These are phyloP conservation scores for Sebastes glaucus DNA, from an alignment of 2,797 vertebrate species.

Conservation along the genomic window DNA sequence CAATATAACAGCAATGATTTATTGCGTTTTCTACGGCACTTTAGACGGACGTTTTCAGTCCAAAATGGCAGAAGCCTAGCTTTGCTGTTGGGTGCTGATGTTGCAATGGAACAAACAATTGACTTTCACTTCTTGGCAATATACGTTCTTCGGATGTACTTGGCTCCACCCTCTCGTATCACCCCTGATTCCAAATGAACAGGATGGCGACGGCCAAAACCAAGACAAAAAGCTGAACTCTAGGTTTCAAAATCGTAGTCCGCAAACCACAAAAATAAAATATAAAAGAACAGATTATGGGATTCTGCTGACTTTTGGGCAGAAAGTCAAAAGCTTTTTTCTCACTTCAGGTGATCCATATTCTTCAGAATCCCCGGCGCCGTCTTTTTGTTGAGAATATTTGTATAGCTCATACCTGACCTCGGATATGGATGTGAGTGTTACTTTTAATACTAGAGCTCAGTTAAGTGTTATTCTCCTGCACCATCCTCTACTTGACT, in stretches of 20 bases:
- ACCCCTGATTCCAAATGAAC: too few relatives aligned
- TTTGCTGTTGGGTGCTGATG: too few relatives aligned
- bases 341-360: not conserved
- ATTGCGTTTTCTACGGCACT: too few relatives aligned
- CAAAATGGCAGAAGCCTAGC: rapidly evolving
- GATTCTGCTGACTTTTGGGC: not conserved
- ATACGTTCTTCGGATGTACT: too few relatives aligned
- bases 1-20: too few relatives aligned
- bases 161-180: too few relatives aligned
- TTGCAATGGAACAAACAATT: too few relatives aligned
- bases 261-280: rapidly evolving
- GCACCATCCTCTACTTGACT: not conserved
- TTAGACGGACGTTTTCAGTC: too few relatives aligned
- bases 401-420: not conserved
- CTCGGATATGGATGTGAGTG: not conserved
- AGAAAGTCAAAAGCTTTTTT: not conserved
- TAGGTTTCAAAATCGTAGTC: not conserved
- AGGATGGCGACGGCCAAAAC: not conserved
- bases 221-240: not conserved
- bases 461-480: not conserved
- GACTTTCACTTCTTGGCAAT: too few relatives aligned
- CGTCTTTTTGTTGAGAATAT: not conserved
- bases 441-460: not conserved
- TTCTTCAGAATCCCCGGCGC: not conserved
- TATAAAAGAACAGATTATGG: not conserved